phyloP scores from a whole-genome alignment of 2,113 vertebrate species.

The Tursiops truncatus region DNA sequence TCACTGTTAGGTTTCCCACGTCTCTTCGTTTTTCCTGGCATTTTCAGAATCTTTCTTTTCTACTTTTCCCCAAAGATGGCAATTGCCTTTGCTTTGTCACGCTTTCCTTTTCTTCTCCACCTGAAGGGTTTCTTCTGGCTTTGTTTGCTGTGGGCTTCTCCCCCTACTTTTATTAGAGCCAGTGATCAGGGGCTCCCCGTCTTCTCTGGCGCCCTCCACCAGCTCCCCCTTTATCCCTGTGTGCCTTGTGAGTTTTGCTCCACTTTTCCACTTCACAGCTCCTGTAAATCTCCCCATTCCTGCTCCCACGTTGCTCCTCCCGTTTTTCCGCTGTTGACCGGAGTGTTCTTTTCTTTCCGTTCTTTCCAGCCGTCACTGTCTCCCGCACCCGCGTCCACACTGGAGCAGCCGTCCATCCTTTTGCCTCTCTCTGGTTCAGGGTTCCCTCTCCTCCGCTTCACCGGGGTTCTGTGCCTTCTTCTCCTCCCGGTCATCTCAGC shows the following conservation, averaged over 20 bases:
- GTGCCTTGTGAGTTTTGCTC: not conserved
- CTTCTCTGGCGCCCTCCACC: not conserved
- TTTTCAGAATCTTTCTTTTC: not conserved
- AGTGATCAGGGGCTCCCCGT: accelerated
- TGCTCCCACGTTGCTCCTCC: not conserved
- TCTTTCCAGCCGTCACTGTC: not conserved
- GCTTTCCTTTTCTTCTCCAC: not conserved
- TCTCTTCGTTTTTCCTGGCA: not conserved
- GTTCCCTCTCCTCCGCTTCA: not conserved
- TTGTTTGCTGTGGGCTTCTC: accelerated
- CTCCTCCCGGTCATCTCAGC: not conserved
- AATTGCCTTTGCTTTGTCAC: not conserved
- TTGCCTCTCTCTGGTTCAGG: accelerated
- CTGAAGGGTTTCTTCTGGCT: not conserved
- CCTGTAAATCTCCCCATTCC: accelerated
- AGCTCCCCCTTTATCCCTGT: too few species aligned
- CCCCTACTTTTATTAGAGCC: not conserved
- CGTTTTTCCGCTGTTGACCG: accelerated
- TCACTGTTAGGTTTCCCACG: not conserved
- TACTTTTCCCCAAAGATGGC: not conserved
- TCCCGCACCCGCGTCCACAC: accelerated
- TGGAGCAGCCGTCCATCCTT: accelerated
- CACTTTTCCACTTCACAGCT: accelerated
- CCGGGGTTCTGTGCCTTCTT: not conserved
- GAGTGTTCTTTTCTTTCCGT: not conserved